These are phyloP conservation scores for Phylloscopus whistleri DNA, from an alignment of 2,113 vertebrate species.

Conservation along the genomic window DNA sequence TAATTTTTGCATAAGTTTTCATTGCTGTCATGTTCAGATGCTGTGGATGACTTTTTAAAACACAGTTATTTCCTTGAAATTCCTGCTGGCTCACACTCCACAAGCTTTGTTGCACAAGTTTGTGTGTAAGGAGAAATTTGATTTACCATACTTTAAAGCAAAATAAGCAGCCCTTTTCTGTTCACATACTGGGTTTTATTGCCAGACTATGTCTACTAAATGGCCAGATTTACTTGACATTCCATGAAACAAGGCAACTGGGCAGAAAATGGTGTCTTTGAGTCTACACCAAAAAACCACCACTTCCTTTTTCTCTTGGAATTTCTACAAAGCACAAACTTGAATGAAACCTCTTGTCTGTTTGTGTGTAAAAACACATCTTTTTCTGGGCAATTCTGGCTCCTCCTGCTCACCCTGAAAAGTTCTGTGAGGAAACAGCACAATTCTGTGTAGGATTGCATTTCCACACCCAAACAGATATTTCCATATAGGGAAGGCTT, in stretches of 20 bases:
- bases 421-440: not conserved
- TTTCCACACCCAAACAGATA: too few species aligned
- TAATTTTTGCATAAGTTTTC: not conserved
- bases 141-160: not conserved
- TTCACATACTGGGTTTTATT: not conserved
- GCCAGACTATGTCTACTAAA: not conserved
- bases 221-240: not conserved
- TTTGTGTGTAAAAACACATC: not conserved
- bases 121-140: not conserved
- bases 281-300: accelerated
- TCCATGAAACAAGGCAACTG: not conserved
- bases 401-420: accelerated
- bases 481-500: too few species aligned
- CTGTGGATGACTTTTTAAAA: not conserved
- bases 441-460: not conserved
- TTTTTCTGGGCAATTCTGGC: not conserved
- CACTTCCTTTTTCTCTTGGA: not conserved
- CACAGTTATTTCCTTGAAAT: not conserved
- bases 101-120: not conserved
- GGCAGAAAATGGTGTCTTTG: not conserved
- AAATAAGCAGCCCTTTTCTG: not conserved
- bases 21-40: not conserved
- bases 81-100: not conserved
- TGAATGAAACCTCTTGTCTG: not conserved
- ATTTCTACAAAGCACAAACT: not conserved